These are phyloP conservation scores for Phyllotreta cruciferae DNA, from an alignment of 2,888 invertebrate species.

Conservation along the genomic window DNA sequence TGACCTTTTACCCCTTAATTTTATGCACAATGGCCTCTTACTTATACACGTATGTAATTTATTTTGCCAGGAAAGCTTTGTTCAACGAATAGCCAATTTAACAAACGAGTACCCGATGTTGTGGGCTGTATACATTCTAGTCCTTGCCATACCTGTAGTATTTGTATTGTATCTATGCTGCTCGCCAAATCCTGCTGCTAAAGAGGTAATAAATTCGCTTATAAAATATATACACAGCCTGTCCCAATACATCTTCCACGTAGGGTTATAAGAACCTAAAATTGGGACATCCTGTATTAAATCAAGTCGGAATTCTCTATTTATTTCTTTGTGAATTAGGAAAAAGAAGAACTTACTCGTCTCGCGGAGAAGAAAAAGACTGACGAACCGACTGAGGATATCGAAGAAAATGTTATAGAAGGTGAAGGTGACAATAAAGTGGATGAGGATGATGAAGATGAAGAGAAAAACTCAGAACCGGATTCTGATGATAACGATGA, in stretches of 20 bases:
- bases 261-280: neutral
- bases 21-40: neutral
- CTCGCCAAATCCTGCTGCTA: constrained; percentile 59
- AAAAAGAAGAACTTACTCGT: constrained; percentile 61
- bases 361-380: constrained; percentile 73
- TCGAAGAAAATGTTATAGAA: constrained; percentile 59
- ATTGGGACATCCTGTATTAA: neutral
- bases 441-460: constrained; percentile 55
- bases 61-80: constrained; percentile 74
- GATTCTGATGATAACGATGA: constrained; percentile 51
- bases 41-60: constrained; percentile 34
- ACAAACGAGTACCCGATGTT: constrained; percentile 89
- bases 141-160: constrained; percentile 79
- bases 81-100: constrained; percentile 77
- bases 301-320: constrained; percentile 11
- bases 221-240: neutral
- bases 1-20: too few species aligned
- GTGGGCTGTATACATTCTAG: constrained; percentile 85
- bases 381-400: constrained; percentile 72
- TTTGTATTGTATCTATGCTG: constrained; percentile 84
- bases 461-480: constrained; percentile 52
- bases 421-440: constrained; percentile 53
- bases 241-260: neutral
- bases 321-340: constrained; percentile 45
- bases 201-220: constrained; percentile 20